A percentile compares a stretch with the other conserved stretches of the same genome.
Evolutionary conservation across 2,113 vertebrate species (phyloP).

Genomic region (Smithornis capensis): DNA sequence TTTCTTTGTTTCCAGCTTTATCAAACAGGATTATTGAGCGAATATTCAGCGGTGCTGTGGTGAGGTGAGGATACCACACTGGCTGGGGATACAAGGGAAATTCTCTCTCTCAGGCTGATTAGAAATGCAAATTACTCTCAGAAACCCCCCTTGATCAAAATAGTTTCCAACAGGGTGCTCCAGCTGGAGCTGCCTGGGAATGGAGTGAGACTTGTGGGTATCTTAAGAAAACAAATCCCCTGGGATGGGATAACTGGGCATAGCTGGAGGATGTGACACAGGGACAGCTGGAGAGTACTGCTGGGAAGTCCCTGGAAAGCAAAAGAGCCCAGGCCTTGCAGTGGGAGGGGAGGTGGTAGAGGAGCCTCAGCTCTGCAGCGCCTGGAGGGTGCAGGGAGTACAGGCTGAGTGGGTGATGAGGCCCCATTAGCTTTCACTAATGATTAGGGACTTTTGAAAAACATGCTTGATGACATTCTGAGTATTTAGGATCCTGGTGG

Average conservation of each 20-base stretch:
- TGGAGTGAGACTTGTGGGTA: background rate
- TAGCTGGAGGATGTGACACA: background rate
- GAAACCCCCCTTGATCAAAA: background rate
- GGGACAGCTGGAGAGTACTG: background rate
- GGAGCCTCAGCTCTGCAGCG: background rate
- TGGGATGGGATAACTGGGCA: background rate
- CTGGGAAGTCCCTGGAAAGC: background rate
- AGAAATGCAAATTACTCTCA: background rate
- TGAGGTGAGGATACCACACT: slow-evolving; percentile 80
- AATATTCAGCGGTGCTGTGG: slow-evolving; percentile 96
- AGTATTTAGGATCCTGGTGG: background rate
- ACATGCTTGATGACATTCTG: background rate
- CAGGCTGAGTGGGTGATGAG: background rate
- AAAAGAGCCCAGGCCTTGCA: background rate
- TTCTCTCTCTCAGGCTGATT: background rate
- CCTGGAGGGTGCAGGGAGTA: background rate
- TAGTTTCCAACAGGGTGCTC: background rate
- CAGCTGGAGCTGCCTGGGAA: background rate
- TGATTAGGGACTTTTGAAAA: background rate
- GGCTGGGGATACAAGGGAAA: background rate
- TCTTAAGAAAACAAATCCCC: background rate
- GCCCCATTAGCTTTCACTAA: background rate
- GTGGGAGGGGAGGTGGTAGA: background rate
- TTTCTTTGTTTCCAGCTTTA: slow-evolving; percentile 81
- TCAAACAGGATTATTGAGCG: slow-evolving; percentile 94